Conservation (phyloP, 2,797 vertebrate genomes). For the Gymnocypris eckloni region DNA sequence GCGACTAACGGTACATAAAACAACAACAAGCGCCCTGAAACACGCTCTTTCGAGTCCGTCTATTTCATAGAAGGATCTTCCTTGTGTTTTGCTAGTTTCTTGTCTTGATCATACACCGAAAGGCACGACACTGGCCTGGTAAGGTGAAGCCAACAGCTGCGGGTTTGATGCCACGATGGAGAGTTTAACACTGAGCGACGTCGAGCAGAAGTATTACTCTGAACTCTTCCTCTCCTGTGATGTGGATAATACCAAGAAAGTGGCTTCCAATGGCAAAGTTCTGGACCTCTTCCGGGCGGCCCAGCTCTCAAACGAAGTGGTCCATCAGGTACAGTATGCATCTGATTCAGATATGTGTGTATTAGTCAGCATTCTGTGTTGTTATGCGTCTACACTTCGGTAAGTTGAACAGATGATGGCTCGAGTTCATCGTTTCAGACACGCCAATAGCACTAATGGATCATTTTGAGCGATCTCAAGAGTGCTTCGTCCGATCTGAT, state of each 20-base stretch:
- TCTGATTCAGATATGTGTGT: slow-evolving; percentile 1
- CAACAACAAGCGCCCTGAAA: slow-evolving; percentile 7
- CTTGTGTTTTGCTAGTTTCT: slow-evolving; percentile 25
- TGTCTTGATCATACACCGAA: slow-evolving; percentile 49
- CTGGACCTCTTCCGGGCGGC: slow-evolving; percentile 97
- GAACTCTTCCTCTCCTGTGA: slow-evolving; percentile 97
- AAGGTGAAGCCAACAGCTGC: slow-evolving; percentile 56
- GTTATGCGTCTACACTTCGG: not conserved
- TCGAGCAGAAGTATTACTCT: slow-evolving; percentile 97
- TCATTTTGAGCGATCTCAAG: not conserved
- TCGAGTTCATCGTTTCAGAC: not conserved
- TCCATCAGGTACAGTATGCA: slow-evolving; percentile 87
- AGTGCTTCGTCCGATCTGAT: not conserved
- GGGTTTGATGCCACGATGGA: slow-evolving; percentile 83
- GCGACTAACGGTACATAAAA: slow-evolving; percentile 39
- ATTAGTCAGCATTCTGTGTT: slow-evolving; percentile 27
- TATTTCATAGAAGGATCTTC: slow-evolving; percentile 26
- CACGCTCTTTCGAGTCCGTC: not conserved
- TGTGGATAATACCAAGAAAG: slow-evolving; percentile 97
- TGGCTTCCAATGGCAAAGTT: slow-evolving; percentile 92
- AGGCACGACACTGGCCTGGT: slow-evolving; percentile 66
- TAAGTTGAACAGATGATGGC: not conserved
- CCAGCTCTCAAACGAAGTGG: slow-evolving; percentile 94
- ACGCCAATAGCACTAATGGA: not conserved
- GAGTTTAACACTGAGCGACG: slow-evolving; percentile 93